Evolutionary conservation across 2,888 invertebrate species (phyloP), one percentile per base, ranked within the genome.

Genomic region (Zygaena filipendulae): DNA sequence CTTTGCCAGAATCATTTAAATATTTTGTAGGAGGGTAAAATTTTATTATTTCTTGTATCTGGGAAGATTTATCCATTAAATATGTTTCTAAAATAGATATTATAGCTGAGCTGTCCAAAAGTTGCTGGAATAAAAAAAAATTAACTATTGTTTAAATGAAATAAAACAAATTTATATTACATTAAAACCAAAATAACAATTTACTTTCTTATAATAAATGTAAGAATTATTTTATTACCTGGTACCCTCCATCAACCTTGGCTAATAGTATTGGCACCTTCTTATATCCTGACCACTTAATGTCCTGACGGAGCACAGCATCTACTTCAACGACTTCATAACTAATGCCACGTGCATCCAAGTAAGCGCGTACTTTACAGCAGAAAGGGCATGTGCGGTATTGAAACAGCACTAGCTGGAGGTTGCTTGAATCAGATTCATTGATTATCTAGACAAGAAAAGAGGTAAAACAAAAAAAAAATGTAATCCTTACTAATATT

Each of bases 361-460:
- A 79, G 60, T 90, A 92, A 0, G 94, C 90, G 33, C 97, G 83
- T 10, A 90, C 90, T 82, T 97, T 98, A 58, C 96, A 97, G 68
- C 97, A 97, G 66, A 97, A 98, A 1, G 98, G 98, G 55, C 98
- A 99, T 0, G 96, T 96, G 51, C 96, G 92, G 59, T 96, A 99
- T 79, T 99, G 99, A 58, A 92, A 99, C 10, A 99, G 77, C 0
- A 92, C 89, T 23, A 99, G 68, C 44, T 94, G 88, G 32, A 95
- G 69, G 13, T 88, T 87, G 27, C 67, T 72, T 3, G 54, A 69
- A 52, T 92, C 91, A 3, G 81, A 69, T 0, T 87, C 82, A 53
- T 84, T 87, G 7, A 82, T 45, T 29, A 90, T 72, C 86, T 91
- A 51, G 32, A 81, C 82, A 30, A 41, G 38, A 39, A 41, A 32